Evolutionary conservation across 2,113 vertebrate species (phyloP).

Genomic region (Ciconia boyciana): DNA sequence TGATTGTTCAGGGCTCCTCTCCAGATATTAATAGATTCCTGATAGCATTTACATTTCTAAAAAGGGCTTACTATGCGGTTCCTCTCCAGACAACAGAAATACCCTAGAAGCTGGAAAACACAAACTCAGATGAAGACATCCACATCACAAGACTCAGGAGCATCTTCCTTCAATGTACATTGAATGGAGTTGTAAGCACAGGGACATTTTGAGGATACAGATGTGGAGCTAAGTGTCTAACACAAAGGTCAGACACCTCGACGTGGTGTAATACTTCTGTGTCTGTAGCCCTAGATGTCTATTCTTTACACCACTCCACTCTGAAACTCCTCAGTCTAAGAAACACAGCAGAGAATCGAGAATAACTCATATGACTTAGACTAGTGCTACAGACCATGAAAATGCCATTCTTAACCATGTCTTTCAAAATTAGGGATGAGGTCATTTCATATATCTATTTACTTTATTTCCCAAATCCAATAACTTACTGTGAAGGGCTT

Average conservation of each 20-base stretch:
- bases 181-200: not conserved
- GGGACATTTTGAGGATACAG: not conserved
- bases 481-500: slow-evolving; percentile 53
- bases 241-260: not conserved
- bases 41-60: not conserved
- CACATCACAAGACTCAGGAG: not conserved
- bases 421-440: slow-evolving; percentile 23
- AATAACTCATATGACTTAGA: not conserved
- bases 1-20: not conserved
- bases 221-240: not conserved
- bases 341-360: not conserved
- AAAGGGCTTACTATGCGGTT: rapidly evolving
- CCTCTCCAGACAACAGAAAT: not conserved
- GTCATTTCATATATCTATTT: slow-evolving; percentile 20
- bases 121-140: not conserved
- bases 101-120: not conserved
- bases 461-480: slow-evolving; percentile 56
- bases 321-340: not conserved
- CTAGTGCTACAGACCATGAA: not conserved
- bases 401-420: not conserved
- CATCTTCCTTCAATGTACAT: rapidly evolving
- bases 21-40: not conserved
- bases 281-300: not conserved
- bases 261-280: not conserved
- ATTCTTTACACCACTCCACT: not conserved